These are phyloP conservation scores for Tinamus guttatus DNA, from an alignment of 2,113 vertebrate species.

Conservation along the genomic window DNA sequence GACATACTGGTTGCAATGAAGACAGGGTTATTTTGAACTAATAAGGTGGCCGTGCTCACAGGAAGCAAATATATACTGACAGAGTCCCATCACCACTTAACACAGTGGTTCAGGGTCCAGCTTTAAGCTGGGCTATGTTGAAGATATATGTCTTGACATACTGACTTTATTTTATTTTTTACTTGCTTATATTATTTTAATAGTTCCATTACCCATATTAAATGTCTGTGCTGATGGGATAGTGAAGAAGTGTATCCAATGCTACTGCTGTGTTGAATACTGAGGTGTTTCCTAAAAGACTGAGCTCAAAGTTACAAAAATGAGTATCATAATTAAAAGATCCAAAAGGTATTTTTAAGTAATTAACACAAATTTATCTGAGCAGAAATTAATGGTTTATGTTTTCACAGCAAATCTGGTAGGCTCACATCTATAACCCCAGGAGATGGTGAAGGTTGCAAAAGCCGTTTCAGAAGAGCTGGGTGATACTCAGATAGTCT, in stretches of 20 bases:
- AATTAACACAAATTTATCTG: not conserved
- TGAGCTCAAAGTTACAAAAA: not conserved
- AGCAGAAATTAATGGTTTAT: not conserved
- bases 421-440: not conserved
- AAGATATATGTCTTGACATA: not conserved
- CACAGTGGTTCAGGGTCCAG: not conserved
- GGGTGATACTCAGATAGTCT: not conserved
- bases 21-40: not conserved
- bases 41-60: not conserved
- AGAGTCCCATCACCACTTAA: rapidly evolving
- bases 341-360: not conserved
- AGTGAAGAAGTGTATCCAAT: not conserved
- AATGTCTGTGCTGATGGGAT: not conserved
- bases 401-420: not conserved
- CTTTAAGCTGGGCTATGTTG: not conserved
- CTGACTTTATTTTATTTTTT: not conserved
- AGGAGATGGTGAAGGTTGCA: not conserved
- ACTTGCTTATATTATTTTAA: not conserved
- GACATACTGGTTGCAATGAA: not conserved
- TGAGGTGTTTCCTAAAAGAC: not conserved
- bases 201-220: not conserved
- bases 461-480: not conserved
- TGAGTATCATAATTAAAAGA: not conserved
- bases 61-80: not conserved
- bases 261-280: not conserved